phyloP scores from a whole-genome alignment of 2,113 vertebrate species.

The Melospiza georgiana region DNA sequence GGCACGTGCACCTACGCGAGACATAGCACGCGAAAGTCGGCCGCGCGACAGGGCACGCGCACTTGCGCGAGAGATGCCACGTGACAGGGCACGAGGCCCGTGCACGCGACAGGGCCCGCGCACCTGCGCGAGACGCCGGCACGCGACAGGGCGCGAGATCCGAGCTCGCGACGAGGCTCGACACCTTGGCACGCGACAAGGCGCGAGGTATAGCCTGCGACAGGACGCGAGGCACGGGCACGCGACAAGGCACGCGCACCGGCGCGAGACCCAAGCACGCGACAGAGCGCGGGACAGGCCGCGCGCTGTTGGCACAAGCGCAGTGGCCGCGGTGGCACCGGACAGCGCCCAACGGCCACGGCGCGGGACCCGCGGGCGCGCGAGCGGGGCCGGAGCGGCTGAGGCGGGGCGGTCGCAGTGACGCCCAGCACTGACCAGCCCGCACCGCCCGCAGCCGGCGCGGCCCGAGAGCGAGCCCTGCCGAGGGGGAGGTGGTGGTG shows the following conservation, averaged over 20 bases:
- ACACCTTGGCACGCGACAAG: too few relatives aligned
- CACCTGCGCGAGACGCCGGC: not conserved
- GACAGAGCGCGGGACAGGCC: not conserved
- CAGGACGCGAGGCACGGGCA: not conserved
- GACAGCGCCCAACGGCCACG: not conserved
- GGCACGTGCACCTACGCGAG: not conserved
- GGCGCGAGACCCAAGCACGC: not conserved
- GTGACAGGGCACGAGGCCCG: not conserved
- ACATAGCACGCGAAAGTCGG: not conserved
- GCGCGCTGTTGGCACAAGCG: not conserved
- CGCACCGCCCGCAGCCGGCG: not conserved
- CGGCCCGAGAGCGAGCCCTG: not conserved
- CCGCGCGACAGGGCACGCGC: not conserved
- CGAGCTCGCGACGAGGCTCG: too few relatives aligned
- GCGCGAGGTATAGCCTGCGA: too few relatives aligned
- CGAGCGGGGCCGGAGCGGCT: not conserved
- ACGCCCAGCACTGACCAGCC: rapidly evolving
- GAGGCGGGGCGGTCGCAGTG: not conserved
- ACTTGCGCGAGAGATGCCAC: not conserved
- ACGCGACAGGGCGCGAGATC: too few relatives aligned
- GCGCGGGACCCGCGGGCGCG: not conserved
- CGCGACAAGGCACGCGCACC: too few relatives aligned
- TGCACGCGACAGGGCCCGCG: not conserved
- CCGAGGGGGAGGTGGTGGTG: too few relatives aligned
- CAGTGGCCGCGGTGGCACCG: not conserved